Evolutionary conservation across 1,140 invertebrate species (phyloP).

Genomic region (Penaeus chinensis): DNA sequence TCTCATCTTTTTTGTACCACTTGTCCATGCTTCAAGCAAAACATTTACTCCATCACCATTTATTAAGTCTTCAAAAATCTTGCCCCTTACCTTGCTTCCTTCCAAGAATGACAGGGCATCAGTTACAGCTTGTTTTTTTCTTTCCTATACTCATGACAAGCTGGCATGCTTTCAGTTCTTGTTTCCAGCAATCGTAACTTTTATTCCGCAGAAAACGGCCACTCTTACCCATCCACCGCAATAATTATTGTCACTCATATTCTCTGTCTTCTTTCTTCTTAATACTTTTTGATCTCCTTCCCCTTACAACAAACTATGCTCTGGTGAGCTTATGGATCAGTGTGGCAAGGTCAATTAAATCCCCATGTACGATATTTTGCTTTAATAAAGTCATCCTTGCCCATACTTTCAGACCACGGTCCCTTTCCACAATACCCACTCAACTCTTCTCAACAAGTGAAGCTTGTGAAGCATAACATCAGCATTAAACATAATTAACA

Average conservation of each 20-base stretch:
- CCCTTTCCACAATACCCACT: too few species aligned
- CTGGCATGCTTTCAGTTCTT: background rate
- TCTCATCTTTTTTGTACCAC: background rate
- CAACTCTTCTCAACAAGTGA: too few species aligned
- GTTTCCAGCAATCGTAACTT: background rate
- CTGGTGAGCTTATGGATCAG: too few species aligned
- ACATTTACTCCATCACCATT: background rate
- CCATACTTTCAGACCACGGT: too few species aligned
- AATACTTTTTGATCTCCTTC: background rate
- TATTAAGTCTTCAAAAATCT: background rate
- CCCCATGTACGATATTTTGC: too few species aligned
- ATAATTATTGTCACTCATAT: background rate
- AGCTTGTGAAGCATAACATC: too few species aligned
- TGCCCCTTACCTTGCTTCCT: background rate
- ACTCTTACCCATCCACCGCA: background rate
- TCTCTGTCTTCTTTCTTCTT: background rate
- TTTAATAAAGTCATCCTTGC: too few species aligned
- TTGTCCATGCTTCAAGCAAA: constrained; percentile 1
- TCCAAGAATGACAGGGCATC: background rate
- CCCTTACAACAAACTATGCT: too few species aligned
- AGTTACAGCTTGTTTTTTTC: background rate
- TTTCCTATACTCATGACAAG: background rate
- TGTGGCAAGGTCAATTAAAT: too few species aligned
- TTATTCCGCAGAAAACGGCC: background rate
- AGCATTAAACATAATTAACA: too few species aligned